Conservation (phyloP, 2,888 invertebrate genomes). For the Pristionchus fissidentatus region DNA sequence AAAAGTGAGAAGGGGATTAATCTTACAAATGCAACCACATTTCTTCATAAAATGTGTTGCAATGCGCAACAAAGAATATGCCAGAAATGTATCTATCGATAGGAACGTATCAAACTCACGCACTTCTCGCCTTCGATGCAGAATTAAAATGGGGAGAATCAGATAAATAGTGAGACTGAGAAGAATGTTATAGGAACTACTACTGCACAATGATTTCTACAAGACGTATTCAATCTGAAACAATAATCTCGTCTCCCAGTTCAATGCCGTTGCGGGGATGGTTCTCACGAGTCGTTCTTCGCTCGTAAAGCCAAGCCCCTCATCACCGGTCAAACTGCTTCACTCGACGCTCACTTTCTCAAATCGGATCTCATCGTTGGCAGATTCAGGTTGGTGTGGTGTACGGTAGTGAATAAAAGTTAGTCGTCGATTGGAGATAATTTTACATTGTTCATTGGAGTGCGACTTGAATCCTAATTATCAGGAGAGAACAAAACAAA, state of each 20-base stretch:
- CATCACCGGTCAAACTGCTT: not conserved
- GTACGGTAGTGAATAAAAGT: not conserved
- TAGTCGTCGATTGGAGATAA: not conserved
- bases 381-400: constrained; percentile 40
- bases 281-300: constrained; percentile 44
- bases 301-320: constrained; percentile 9
- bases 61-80: too few species aligned
- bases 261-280: constrained; percentile 41
- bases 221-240: not conserved
- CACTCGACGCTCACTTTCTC: constrained; percentile 5
- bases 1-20: too few species aligned
- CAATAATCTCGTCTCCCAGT: not conserved
- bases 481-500: too few species aligned
- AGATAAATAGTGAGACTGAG: not conserved
- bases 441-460: too few species aligned
- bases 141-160: not conserved
- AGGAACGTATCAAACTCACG: too few species aligned
- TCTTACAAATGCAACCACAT: too few species aligned
- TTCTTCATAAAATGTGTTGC: too few species aligned
- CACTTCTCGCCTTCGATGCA: not conserved
- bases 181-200: too few species aligned
- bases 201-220: too few species aligned
- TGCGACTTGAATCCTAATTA: too few species aligned
- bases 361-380: constrained; percentile 34
- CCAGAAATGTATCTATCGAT: too few species aligned